Conservation (phyloP, 2,113 vertebrate genomes). For the Trochalopteron elliotii region DNA sequence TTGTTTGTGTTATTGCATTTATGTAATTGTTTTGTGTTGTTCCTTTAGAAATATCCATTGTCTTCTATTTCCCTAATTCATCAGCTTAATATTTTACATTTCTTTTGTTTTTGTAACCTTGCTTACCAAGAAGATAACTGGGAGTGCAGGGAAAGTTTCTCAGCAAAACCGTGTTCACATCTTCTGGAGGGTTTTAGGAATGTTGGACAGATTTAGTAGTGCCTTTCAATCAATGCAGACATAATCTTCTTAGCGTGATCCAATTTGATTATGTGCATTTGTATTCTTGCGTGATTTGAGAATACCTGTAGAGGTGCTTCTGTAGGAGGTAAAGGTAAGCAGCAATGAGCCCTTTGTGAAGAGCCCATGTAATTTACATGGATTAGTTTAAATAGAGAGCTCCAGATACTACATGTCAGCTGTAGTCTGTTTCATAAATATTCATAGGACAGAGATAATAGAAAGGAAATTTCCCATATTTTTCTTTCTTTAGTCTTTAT, state of each 20-base stretch:
- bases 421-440: not conserved
- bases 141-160: not conserved
- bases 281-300: not conserved
- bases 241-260: not conserved
- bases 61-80: not conserved
- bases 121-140: not conserved
- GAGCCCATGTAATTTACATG: not conserved
- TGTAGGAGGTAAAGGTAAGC: not conserved
- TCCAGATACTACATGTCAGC: not conserved
- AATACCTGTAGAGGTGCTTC: not conserved
- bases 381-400: not conserved
- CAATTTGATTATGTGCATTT: not conserved
- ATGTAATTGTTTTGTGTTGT: not conserved
- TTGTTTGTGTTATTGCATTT: not conserved
- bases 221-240: not conserved
- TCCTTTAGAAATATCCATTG: not conserved
- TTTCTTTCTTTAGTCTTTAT: not conserved
- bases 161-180: not conserved
- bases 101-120: not conserved
- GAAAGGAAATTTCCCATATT: not conserved
- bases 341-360: not conserved
- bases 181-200: not conserved
- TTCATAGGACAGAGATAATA: not conserved
- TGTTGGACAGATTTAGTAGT: not conserved
- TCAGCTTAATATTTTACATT: not conserved